Evolutionary conservation across 2,888 invertebrate species (phyloP).

Genomic region (Cordylochernes scorpioides): DNA sequence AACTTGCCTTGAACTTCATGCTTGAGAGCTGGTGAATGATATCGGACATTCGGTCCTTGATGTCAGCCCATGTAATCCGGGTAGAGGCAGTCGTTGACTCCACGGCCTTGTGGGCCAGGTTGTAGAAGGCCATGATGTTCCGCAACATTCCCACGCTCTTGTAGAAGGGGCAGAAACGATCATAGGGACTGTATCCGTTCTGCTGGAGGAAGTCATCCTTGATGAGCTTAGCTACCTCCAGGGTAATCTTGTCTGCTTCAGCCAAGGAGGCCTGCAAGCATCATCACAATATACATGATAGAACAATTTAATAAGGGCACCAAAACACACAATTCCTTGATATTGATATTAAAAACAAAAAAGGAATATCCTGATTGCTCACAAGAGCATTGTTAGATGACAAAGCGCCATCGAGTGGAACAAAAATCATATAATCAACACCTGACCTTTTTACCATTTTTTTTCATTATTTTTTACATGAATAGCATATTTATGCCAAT

Average conservation of each 20-base stretch:
- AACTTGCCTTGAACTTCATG: slow-evolving; percentile 97
- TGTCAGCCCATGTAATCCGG: slow-evolving; percentile 92
- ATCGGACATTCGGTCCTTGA: slow-evolving; percentile 85
- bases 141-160: slow-evolving; percentile 96
- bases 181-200: slow-evolving; percentile 84
- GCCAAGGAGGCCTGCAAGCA: slow-evolving; percentile 51
- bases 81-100: slow-evolving; percentile 95
- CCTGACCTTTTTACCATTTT: too few species aligned
- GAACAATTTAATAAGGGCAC: too few species aligned
- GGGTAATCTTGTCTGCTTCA: slow-evolving; percentile 93
- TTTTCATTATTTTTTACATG: too few species aligned
- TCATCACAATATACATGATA: too few species aligned
- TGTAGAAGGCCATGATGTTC: slow-evolving; percentile 95
- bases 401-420: too few species aligned
- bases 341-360: too few species aligned
- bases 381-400: too few species aligned
- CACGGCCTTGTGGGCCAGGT: slow-evolving; percentile 88
- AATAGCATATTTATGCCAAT: too few species aligned
- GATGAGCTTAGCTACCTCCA: slow-evolving; percentile 88
- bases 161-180: slow-evolving; percentile 98
- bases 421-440: too few species aligned
- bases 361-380: too few species aligned
- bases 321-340: too few species aligned
- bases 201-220: slow-evolving; percentile 99
- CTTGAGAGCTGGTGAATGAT: slow-evolving; percentile 86